These are phyloP conservation scores for Phalera bucephala DNA, from an alignment of 2,888 invertebrate species.

Conservation along the genomic window DNA sequence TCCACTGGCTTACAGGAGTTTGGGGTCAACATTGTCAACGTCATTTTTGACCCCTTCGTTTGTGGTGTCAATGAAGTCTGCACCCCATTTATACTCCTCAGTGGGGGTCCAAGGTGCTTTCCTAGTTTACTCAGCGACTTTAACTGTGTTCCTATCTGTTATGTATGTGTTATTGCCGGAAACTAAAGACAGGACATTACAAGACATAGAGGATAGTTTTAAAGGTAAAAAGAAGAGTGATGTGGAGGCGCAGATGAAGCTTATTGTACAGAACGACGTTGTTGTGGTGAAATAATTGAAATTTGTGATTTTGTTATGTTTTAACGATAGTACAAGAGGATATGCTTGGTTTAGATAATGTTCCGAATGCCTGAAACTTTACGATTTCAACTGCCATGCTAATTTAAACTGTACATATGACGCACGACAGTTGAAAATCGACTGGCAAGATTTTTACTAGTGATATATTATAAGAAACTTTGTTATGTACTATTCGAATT, in stretches of 20 bases:
- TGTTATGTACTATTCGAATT: too few relatives aligned
- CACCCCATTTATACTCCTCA: conserved; percentile 69
- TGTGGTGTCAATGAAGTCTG: conserved; percentile 76
- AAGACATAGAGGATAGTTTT: conserved; percentile 75
- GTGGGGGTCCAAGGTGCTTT: conserved; percentile 74
- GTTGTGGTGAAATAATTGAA: conserved; percentile 12
- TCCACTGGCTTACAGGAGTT: conserved; percentile 71
- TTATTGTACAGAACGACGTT: conserved; percentile 49
- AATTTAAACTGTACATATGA: too few relatives aligned
- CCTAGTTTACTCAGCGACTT: conserved; percentile 63
- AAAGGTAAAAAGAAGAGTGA: conserved; percentile 59
- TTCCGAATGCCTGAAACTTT: too few relatives aligned
- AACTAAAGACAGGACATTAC: conserved; percentile 72
- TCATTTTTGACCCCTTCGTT: conserved; percentile 73
- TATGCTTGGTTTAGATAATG: too few relatives aligned
- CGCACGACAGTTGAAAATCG: too few relatives aligned
- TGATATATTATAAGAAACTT: too few relatives aligned
- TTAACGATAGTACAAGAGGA: too few relatives aligned
- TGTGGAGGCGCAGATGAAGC: conserved; percentile 61
- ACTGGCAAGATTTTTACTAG: too few relatives aligned
- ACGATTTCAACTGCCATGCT: too few relatives aligned
- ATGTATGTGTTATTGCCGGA: conserved; percentile 69
- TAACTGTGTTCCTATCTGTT: conserved; percentile 58
- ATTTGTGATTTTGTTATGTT: background rate
- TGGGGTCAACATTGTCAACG: conserved; percentile 72